Evolutionary conservation across 2,113 vertebrate genomes (phyloP).

Genomic region (Hippocampus guttulatus): DNA sequence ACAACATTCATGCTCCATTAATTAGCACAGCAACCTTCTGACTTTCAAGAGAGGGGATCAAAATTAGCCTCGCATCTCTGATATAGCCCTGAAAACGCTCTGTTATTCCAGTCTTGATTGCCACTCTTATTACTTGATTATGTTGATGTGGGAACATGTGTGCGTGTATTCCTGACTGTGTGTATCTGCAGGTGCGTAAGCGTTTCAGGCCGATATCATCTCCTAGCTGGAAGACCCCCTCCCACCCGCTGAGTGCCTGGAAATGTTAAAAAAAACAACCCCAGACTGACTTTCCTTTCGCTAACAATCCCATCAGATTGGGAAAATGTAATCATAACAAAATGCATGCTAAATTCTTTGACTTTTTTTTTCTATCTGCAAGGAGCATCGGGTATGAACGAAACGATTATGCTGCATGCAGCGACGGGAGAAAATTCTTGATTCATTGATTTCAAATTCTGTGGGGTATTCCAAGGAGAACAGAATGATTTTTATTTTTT

Average conservation of each 20-base stretch:
- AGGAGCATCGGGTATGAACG: conserved; percentile 28
- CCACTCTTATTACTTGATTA: conserved; percentile 13
- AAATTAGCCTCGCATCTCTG: conserved; percentile 58
- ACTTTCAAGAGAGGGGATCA: conserved; percentile 64
- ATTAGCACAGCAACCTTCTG: conserved; percentile 71
- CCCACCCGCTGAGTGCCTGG: conserved; percentile 23
- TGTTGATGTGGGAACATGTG: neutral
- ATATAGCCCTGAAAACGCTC: conserved; percentile 37
- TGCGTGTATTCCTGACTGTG: neutral
- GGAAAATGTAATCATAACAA: conserved; percentile 52
- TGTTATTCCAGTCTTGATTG: conserved; percentile 50
- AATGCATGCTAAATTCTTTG: conserved; percentile 41
- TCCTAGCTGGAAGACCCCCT: conserved; percentile 20
- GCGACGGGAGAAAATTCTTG: conserved; percentile 16
- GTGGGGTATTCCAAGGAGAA: neutral
- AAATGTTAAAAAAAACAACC: conserved; percentile 10
- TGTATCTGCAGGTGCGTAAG: neutral
- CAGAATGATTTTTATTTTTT: neutral
- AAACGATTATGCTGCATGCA: conserved; percentile 29
- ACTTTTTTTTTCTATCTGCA: conserved; percentile 4
- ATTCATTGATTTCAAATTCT: conserved; percentile 22
- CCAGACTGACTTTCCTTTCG: conserved; percentile 32
- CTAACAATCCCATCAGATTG: conserved; percentile 49
- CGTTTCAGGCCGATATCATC: conserved; percentile 13
- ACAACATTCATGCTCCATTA: conserved; percentile 67